A percentile compares a stretch with the other conserved stretches of the same genome.
phyloP scores from a whole-genome alignment of 2,797 vertebrate genomes.

The Sebastes nivosus region DNA sequence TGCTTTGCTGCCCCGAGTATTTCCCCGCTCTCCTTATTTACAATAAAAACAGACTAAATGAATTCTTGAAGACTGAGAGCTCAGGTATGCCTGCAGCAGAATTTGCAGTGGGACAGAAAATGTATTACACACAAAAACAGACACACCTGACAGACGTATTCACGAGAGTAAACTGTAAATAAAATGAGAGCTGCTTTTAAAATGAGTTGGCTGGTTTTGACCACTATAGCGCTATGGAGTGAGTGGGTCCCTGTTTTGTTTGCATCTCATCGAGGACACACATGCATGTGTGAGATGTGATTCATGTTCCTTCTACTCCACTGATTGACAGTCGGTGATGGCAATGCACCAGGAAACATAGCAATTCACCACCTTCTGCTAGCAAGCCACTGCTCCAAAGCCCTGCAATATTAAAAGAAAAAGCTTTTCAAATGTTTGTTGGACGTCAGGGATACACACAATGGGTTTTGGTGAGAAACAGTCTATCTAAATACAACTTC shows the following conservation, averaged over 20 bases:
- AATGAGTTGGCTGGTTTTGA: neutral
- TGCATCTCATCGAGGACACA: neutral
- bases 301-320: neutral
- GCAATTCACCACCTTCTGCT: neutral
- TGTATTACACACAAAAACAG: constrained; percentile 13
- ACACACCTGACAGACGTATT: neutral
- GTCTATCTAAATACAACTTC: too few relatives aligned
- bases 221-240: neutral
- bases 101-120: constrained; percentile 37
- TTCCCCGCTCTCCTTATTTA: constrained; percentile 26
- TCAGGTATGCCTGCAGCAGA: constrained; percentile 27
- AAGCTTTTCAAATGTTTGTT: neutral
- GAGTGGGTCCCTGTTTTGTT: neutral
- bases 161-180: constrained; percentile 6
- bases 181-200: neutral
- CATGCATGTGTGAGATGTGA: too few relatives aligned
- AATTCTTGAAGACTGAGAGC: constrained; percentile 45
- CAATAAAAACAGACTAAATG: constrained; percentile 47
- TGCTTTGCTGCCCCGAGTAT: constrained; percentile 28
- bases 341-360: neutral
- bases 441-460: neutral
- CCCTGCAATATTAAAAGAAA: neutral
- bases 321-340: neutral
- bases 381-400: neutral
- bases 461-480: neutral